Percentiles rank a stretch among this genome's conserved stretches.
phyloP scores from a whole-genome alignment of 2,113 vertebrate genomes.

The Gasterosteus aculeatus region DNA sequence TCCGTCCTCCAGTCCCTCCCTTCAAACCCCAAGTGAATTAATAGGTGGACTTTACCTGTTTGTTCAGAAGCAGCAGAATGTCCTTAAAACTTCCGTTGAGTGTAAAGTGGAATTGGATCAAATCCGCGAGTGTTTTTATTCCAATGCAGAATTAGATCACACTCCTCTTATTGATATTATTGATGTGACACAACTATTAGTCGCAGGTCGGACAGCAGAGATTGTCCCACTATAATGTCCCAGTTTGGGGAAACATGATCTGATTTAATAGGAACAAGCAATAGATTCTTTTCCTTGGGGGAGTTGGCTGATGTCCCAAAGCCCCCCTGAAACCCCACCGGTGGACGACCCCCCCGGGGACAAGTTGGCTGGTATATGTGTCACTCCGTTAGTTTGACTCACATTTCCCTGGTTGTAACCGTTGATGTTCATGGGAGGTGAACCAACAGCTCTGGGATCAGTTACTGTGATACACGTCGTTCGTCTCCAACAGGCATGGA shows the following conservation, averaged over 20 bases:
- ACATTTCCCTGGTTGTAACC: conserved; percentile 13
- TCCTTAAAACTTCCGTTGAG: background rate
- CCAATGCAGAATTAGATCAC: background rate
- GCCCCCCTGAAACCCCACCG: conserved; percentile 34
- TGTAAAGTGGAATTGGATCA: background rate
- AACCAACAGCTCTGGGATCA: background rate
- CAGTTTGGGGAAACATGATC: conserved; percentile 69
- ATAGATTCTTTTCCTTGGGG: conserved; percentile 50
- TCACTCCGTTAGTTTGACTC: conserved; percentile 44
- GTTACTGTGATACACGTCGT: background rate
- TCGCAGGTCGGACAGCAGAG: conserved; percentile 28
- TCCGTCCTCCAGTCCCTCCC: background rate
- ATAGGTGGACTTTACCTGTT: background rate
- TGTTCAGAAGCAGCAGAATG: background rate
- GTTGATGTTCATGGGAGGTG: background rate
- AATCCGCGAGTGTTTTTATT: background rate
- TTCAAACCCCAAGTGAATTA: conserved; percentile 1
- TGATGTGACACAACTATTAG: conserved; percentile 30
- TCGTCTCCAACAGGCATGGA: too few species aligned
- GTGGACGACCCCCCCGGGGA: conserved; percentile 34
- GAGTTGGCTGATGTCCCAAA: conserved; percentile 31
- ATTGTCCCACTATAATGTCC: conserved; percentile 69
- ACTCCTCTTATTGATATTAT: background rate
- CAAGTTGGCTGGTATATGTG: conserved; percentile 30
- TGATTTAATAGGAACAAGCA: conserved; percentile 71